Evolutionary conservation across 2,888 invertebrate species (phyloP).

Genomic region (Abrostola tripartita): DNA sequence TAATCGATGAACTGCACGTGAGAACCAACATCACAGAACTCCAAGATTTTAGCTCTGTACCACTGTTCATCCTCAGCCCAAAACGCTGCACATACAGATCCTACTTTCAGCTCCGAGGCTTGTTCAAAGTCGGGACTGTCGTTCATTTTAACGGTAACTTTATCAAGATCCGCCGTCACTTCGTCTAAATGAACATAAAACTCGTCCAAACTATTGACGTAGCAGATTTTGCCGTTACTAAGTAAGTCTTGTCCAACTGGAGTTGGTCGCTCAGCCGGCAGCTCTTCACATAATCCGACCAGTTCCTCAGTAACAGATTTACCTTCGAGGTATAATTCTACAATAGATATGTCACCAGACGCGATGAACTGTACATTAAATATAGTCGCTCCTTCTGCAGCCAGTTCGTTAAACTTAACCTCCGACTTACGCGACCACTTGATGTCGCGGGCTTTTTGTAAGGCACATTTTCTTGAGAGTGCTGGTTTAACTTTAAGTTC

Average conservation of each 20-base stretch:
- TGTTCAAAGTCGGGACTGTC: constrained; percentile 86
- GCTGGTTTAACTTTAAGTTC: constrained; percentile 88
- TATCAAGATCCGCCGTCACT: constrained; percentile 87
- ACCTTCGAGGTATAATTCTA: constrained; percentile 89
- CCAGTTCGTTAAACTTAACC: constrained; percentile 90
- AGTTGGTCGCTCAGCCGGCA: constrained; percentile 75
- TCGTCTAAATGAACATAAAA: constrained; percentile 92
- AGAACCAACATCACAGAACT: constrained; percentile 86
- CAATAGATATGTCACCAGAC: constrained; percentile 90
- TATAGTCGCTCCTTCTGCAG: constrained; percentile 91
- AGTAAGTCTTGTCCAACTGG: constrained; percentile 81
- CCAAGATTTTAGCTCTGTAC: constrained; percentile 90
- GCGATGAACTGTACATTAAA: constrained; percentile 91
- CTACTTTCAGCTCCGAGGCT: constrained; percentile 86
- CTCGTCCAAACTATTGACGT: constrained; percentile 90
- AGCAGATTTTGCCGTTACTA: constrained; percentile 90
- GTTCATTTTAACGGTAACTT: constrained; percentile 88
- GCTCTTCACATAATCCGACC: constrained; percentile 84
- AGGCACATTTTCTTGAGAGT: constrained; percentile 89
- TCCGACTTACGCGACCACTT: constrained; percentile 90
- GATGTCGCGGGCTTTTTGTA: constrained; percentile 88
- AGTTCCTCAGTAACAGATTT: constrained; percentile 90
- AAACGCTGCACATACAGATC: constrained; percentile 90
- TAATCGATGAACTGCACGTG: constrained; percentile 91
- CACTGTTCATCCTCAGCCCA: constrained; percentile 90